Base-by-base conservation (phyloP, 2,797 vertebrate species). In the Botia kubotai region DNA sequence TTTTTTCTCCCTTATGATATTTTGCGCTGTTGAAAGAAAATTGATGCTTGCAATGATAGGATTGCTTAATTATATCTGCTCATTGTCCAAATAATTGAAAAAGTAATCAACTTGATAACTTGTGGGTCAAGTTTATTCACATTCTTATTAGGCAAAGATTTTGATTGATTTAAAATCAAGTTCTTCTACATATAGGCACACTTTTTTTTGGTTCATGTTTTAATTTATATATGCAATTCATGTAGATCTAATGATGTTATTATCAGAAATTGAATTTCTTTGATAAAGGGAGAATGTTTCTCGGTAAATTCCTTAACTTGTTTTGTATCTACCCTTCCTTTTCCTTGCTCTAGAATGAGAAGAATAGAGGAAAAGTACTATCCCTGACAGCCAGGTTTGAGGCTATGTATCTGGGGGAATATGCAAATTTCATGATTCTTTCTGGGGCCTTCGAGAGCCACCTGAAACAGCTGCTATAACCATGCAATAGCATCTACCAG, bases 381-480 rank as follows among this genome's bases (percentile, higher is more conserved):
- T 76, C 29, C 3, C 14, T 26, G 11, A 63, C 72, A 75, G 16
- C 72, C 23, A 4, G 58, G 58, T 50, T 26, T 58, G n/a, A 14
- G 23, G 23, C 12, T 57, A 1, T 53, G 13, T 36, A 17, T 29
- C 33, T 57, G 4, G 26, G 33, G 23, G 16, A 39, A n/a, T n/a
- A 33, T 39, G 17, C 8, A 39, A 16, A 0, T 65, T 65, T 36
- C 16, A 65, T 62, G 3, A 36, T 16, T 57, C 63, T 67, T 3
- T 36, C 2, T 2, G 33, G 14, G 65, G 39, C 36, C 16, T 77
- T 36, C 23, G 3, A 5, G 36, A 77, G 66, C 36, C 66, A 77
- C 66, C 75, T 77, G 66, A 19, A 29, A 60, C 75, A 60, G 66
- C 75, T 77, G 75, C 52, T 36, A 43, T 52, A 67, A 77, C 43